Percentiles rank a stretch among this genome's conserved stretches.
phyloP scores from a whole-genome alignment of 2,113 vertebrate genomes.

The Naja naja region DNA sequence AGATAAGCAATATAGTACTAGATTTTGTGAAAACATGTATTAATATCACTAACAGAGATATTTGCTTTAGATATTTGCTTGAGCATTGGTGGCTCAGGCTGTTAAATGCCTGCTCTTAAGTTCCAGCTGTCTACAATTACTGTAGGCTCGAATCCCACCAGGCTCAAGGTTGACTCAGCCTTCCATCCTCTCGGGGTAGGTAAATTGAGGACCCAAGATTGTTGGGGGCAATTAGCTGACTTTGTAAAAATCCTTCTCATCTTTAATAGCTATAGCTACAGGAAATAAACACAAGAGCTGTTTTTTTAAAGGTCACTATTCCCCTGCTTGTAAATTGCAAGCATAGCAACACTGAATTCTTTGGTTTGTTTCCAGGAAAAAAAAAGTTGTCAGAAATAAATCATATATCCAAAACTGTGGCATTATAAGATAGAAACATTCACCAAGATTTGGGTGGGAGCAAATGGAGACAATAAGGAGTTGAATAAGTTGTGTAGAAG shows the following conservation, averaged over 20 bases:
- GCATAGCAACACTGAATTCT: not conserved
- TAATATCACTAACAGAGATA: not conserved
- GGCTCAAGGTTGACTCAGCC: no score
- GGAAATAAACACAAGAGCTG: not conserved
- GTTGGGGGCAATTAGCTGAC: no score
- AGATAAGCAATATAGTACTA: conserved; percentile 19
- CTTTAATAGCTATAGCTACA: not conserved
- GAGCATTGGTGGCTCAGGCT: no score
- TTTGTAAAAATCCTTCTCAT: no score
- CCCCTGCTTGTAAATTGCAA: not conserved
- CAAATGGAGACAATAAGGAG: not conserved
- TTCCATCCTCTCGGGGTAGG: no score
- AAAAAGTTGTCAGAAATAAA: conserved; percentile 8
- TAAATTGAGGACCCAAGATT: no score
- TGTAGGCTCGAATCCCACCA: no score
- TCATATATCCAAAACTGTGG: not conserved
- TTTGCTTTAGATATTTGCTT: no score
- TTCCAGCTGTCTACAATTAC: no score
- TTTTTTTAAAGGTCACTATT: not conserved
- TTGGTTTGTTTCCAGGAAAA: not conserved
- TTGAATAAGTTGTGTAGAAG: not conserved
- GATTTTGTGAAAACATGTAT: conserved; percentile 4
- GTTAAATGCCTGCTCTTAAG: no score
- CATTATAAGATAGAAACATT: not conserved
- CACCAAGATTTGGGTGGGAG: not conserved